Evolutionary conservation across 2,797 vertebrate genomes (phyloP).

Genomic region (Gallirallus australis): DNA sequence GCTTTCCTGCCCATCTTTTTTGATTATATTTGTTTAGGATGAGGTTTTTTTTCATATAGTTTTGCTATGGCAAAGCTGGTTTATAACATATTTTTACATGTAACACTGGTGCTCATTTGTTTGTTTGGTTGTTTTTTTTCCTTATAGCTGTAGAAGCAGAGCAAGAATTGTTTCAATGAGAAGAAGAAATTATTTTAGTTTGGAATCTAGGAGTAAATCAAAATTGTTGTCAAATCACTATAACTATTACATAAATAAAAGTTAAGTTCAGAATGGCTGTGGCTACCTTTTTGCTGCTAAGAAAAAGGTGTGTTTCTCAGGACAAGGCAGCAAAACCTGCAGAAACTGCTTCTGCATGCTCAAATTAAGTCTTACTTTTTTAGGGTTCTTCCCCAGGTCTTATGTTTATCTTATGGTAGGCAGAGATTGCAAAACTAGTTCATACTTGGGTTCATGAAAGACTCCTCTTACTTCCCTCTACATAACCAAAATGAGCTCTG

Average conservation of each 20-base stretch:
- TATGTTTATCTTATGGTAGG: background rate
- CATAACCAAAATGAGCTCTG: background rate
- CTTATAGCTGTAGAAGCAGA: background rate
- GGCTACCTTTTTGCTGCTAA: background rate
- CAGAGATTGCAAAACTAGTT: background rate
- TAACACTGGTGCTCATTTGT: background rate
- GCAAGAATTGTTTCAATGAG: background rate
- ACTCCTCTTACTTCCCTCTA: background rate
- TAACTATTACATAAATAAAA: background rate
- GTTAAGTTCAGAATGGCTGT: background rate
- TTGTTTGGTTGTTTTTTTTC: background rate
- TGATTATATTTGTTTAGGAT: background rate
- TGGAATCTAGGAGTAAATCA: background rate
- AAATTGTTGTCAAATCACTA: background rate
- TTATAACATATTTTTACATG: background rate
- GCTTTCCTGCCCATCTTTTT: background rate
- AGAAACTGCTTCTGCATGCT: background rate
- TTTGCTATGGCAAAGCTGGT: background rate
- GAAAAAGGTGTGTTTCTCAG: background rate
- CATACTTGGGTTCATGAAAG: background rate
- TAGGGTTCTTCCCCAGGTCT: background rate
- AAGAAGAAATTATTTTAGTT: constrained; percentile 15
- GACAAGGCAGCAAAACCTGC: background rate
- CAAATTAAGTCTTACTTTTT: background rate
- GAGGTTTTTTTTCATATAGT: background rate